Evolutionary conservation across 2,888 invertebrate species (phyloP), one percentile per base, ranked within the genome.

Genomic region (Apodemia zela): DNA sequence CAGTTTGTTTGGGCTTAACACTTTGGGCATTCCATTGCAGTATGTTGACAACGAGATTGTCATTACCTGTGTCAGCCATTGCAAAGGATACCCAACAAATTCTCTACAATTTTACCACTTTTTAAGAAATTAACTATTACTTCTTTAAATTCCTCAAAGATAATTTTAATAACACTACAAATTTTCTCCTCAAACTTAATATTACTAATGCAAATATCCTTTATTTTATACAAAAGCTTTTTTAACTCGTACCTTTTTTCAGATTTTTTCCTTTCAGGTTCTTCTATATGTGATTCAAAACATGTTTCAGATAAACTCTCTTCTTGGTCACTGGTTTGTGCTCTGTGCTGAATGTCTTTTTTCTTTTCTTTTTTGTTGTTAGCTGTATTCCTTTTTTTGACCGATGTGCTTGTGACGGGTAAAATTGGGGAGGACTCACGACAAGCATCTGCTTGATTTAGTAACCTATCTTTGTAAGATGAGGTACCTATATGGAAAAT

Each of bases 1-100:
- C 54, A 25, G 21, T 54, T 25, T 25, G 54, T 15, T 54, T 54
- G 21, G 54, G 54, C 21, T 54, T 54, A 54, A 54, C 54, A 18
- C 25, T 54, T 25, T 54, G 54, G 13, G 25, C 15, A 15, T 54
- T 54, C 54, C 54, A 54, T 4, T 54, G 54, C 2, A 54, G 25
- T 21, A 54, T 54, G 6, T 54, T 54, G 15, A 54, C 54, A 54
- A 25, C 54, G 5, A 25, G 21, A 25, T 21, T 54, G 21, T 54
- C 25, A 54, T 54, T 54, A 54, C 3, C 18, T 15, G 25, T 25
- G 6, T 25, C 15, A 54, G 13, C 54, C 54, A 54, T 54, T 25
- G 21, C 6, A 54, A 15, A 54, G 11, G 15, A 54, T 54, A 25
- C 54, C 54, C 5, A 54, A 13, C 21, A 54, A 25, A 7, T 21